Percentiles rank a stretch among this genome's conserved stretches.
These are phyloP conservation scores for Calephelis perditalis DNA, from an alignment of 2,888 invertebrate genomes.

Conservation along the genomic window DNA sequence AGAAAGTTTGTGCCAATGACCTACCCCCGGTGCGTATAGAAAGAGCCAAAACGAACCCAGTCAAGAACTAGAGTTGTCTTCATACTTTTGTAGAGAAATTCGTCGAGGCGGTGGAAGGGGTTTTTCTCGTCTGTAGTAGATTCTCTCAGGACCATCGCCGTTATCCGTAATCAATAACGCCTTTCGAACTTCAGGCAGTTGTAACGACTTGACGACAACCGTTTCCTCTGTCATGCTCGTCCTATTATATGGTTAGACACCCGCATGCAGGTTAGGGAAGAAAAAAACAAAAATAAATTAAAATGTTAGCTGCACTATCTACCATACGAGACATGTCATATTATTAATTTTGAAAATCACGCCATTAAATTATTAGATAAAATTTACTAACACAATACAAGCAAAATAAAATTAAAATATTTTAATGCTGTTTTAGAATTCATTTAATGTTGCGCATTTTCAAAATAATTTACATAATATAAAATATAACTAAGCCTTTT, in stretches of 20 bases:
- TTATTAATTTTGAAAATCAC: conserved; percentile 3
- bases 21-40: conserved; percentile 36
- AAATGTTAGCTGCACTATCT: conserved; percentile 25
- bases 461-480: not conserved
- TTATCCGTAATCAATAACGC: conserved; percentile 48
- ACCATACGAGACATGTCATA: not conserved
- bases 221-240: conserved; percentile 55
- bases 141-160: conserved; percentile 25
- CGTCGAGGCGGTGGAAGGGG: conserved; percentile 62
- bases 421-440: not conserved
- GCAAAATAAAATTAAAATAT: not conserved
- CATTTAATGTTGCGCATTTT: conserved; percentile 2
- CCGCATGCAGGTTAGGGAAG: conserved; percentile 56
- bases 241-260: conserved; percentile 43
- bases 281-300: conserved; percentile 31
- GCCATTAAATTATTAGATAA: not conserved
- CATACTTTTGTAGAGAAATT: conserved; percentile 57
- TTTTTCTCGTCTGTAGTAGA: conserved; percentile 43
- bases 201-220: conserved; percentile 55
- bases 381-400: not conserved
- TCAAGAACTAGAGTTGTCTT: conserved; percentile 43
- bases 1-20: conserved; percentile 26
- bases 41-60: conserved; percentile 49
- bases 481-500: not conserved
- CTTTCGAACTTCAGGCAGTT: conserved; percentile 58